Evolutionary conservation across 2,797 vertebrate genomes (phyloP).

Genomic region (Prionace glauca): DNA sequence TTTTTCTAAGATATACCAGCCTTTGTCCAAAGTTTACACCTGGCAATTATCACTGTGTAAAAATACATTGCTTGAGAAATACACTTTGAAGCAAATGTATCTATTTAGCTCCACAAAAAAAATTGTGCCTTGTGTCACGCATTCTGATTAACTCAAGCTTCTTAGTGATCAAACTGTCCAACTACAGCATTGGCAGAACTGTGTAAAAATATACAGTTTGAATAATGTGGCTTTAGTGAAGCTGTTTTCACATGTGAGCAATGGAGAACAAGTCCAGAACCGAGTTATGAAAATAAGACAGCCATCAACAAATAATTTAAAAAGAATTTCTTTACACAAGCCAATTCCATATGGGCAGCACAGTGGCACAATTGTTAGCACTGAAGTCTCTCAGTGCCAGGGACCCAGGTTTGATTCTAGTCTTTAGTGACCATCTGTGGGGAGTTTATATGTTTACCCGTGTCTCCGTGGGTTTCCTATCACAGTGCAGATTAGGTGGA

Average conservation of each 20-base stretch:
- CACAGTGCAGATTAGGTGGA: too few relatives aligned
- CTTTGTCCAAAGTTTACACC: neutral
- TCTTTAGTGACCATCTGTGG: too few relatives aligned
- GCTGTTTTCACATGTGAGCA: neutral
- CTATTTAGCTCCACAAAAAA: neutral
- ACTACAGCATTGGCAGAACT: neutral
- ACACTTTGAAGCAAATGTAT: neutral
- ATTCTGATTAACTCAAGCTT: neutral
- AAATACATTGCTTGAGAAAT: neutral
- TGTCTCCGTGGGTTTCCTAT: too few relatives aligned
- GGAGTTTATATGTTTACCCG: too few relatives aligned
- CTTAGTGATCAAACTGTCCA: neutral
- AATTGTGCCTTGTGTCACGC: neutral
- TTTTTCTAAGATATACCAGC: neutral
- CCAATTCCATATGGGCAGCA: too few relatives aligned
- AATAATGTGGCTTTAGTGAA: neutral
- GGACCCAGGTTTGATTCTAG: too few relatives aligned
- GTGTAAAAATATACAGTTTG: neutral
- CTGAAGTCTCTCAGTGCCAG: too few relatives aligned
- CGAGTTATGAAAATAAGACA: neutral
- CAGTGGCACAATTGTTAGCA: too few relatives aligned
- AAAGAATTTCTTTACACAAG: neutral
- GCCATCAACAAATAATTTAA: neutral
- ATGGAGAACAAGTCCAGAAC: neutral
- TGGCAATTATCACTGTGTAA: neutral